Percentiles rank a stretch among this genome's conserved stretches.
phyloP scores from a whole-genome alignment of 2,113 vertebrate genomes.

The Channa argus region DNA sequence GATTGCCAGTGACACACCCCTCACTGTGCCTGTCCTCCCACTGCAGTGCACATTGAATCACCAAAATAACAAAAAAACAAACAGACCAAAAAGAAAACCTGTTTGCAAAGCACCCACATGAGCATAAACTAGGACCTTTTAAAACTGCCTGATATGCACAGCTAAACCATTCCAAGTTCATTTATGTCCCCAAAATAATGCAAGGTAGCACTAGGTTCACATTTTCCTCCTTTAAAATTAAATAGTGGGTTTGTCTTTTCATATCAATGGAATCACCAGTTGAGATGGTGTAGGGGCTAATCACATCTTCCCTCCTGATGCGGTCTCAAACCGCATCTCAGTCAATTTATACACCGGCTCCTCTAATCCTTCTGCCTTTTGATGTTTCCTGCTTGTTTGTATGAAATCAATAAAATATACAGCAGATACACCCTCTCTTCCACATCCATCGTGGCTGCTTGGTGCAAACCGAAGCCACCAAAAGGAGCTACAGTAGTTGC shows the following conservation, averaged over 20 bases:
- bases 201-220: neutral
- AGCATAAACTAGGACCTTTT: slow-evolving; percentile 16
- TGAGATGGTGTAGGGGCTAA: slow-evolving; percentile 46
- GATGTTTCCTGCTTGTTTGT: slow-evolving; percentile 65
- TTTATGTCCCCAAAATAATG: slow-evolving; percentile 47
- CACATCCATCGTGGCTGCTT: slow-evolving; percentile 41
- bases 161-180: slow-evolving; percentile 27
- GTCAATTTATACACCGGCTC: slow-evolving; percentile 53
- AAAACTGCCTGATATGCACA: slow-evolving; percentile 38
- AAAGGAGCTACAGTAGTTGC: slow-evolving; percentile 12
- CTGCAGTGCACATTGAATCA: slow-evolving; percentile 23
- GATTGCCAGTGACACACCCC: slow-evolving; percentile 14
- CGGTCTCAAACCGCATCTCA: slow-evolving; percentile 48
- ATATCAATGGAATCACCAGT: slow-evolving; percentile 52
- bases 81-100: neutral
- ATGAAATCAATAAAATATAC: slow-evolving; percentile 70
- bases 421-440: slow-evolving; percentile 30
- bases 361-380: slow-evolving; percentile 57
- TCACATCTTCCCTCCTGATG: slow-evolving; percentile 47
- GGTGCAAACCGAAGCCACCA: slow-evolving; percentile 43
- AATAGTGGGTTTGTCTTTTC: slow-evolving; percentile 32
- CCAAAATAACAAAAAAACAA: slow-evolving; percentile 18
- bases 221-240: slow-evolving; percentile 16
- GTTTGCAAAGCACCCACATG: slow-evolving; percentile 11
- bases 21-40: slow-evolving; percentile 14